Conservation (phyloP, 2,888 invertebrate species). For the Nomada hirtipes region DNA sequence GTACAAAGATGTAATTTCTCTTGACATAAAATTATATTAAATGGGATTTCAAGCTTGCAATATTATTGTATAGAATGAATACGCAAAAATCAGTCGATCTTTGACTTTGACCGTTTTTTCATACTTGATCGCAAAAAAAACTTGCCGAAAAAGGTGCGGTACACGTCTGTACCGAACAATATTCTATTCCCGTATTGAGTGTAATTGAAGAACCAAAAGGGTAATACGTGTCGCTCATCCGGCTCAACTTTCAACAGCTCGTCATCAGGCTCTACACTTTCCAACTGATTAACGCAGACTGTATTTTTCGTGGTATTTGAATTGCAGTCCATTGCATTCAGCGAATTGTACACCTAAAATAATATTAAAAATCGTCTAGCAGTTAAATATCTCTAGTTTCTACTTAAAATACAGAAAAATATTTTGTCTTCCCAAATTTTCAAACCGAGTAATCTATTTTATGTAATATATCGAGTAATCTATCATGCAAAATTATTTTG, state of each 20-base stretch:
- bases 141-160: neutral
- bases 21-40: neutral
- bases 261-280: conserved; percentile 87
- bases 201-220: conserved; percentile 42
- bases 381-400: neutral
- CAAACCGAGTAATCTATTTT: neutral
- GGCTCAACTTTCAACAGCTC: neutral
- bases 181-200: neutral
- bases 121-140: neutral
- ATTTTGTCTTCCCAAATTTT: too few relatives aligned
- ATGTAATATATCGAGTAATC: too few relatives aligned
- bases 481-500: neutral
- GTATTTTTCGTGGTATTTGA: neutral
- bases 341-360: conserved; percentile 90
- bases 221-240: conserved; percentile 23
- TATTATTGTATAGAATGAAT: neutral
- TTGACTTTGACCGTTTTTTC: too few relatives aligned
- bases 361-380: neutral
- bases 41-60: neutral
- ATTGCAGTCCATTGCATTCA: conserved; percentile 89
- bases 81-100: neutral
- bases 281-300: conserved; percentile 89
- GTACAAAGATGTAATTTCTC: neutral
- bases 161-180: neutral
- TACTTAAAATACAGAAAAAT: neutral